Evolutionary conservation across 2,797 vertebrate species (phyloP), one percentile per base, ranked within the genome.

Genomic region (Sphenodon punctatus): DNA sequence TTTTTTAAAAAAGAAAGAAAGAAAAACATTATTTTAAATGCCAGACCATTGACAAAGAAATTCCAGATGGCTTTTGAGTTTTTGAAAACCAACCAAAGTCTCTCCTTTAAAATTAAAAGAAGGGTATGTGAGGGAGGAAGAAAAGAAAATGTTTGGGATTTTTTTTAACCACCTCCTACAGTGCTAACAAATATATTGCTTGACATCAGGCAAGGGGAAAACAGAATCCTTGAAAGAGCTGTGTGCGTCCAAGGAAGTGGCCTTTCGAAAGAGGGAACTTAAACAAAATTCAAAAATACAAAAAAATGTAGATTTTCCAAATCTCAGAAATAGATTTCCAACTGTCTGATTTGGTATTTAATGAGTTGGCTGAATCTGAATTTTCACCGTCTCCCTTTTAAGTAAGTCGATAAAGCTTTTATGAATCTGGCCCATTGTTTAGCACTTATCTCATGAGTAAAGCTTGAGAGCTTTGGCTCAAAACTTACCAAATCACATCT

Each of bases 401-500:
- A 92, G 78, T 85, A 85, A 89, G 80, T 91, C 82, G 90, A 49
- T 88, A 91, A 88, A 88, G 90, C 90, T 91, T 90, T 89, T 90
- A 89, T 88, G 88, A 92, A 92, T 89, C 88, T 93, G 90, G 90
- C 80, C 82, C 82, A 85, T 93, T 92, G 90, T 92, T 88, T 74
- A 88, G 82, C 79, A 92, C 78, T 93, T 92, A 92, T 90, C 90
- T 92, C 90, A 88, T 84, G 86, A 91, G 88, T 89, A 90, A 93
- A 93, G 89, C 90, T 92, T 92, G 88, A 93, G 90, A 85, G 85
- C 78, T 92, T 92, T 93, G 92, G 90, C 90, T 92, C 90, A 67
- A 85, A 92, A 89, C 82, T 91, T 91, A 88, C 74, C 85, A 88
- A 92, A 93, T 91, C 89, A 60, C 76, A 69, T 90, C 78, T 89